Evolutionary conservation across 2,888 invertebrate genomes (phyloP).

Genomic region (Ichneumon xanthorius): DNA sequence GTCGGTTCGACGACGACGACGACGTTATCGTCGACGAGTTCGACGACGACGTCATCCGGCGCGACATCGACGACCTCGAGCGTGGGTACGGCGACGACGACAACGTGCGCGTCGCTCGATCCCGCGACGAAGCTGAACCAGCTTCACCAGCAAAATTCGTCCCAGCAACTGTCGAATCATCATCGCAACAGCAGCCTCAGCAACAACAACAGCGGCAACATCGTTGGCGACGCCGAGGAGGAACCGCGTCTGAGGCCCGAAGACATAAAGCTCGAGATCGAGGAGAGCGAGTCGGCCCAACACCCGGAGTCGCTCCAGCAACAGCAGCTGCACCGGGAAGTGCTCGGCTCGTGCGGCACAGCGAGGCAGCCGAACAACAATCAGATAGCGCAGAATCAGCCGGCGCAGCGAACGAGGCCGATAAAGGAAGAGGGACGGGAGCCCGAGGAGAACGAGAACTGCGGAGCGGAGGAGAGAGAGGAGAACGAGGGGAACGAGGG

Average conservation of each 20-base stretch:
- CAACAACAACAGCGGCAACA: conserved; percentile 65
- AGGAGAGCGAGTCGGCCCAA: conserved; percentile 86
- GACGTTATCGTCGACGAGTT: conserved; percentile 64
- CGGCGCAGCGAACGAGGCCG: conserved; percentile 54
- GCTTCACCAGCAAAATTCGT: conserved; percentile 57
- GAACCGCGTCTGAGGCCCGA: conserved; percentile 81
- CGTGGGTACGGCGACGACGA: conserved; percentile 68
- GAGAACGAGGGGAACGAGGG: conserved; percentile 77
- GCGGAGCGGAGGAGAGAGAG: conserved; percentile 85
- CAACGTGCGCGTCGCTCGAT: conserved; percentile 72
- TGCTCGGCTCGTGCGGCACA: conserved; percentile 56
- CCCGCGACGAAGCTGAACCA: conserved; percentile 57
- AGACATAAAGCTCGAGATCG: conserved; percentile 86
- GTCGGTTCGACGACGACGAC: conserved; percentile 65
- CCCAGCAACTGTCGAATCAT: conserved; percentile 66
- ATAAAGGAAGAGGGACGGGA: conserved; percentile 75
- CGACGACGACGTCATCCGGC: conserved; percentile 72
- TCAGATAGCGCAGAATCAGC: conserved; percentile 47
- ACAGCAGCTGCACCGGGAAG: conserved; percentile 63
- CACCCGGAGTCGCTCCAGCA: conserved; percentile 76
- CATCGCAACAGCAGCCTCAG: conserved; percentile 72
- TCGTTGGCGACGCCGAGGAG: conserved; percentile 71
- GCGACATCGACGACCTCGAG: conserved; percentile 65
- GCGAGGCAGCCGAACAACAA: conserved; percentile 63
- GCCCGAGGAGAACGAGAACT: conserved; percentile 72